These are phyloP conservation scores for Pilophorus perplexus DNA, from an alignment of 2,888 invertebrate genomes.

Conservation along the genomic window DNA sequence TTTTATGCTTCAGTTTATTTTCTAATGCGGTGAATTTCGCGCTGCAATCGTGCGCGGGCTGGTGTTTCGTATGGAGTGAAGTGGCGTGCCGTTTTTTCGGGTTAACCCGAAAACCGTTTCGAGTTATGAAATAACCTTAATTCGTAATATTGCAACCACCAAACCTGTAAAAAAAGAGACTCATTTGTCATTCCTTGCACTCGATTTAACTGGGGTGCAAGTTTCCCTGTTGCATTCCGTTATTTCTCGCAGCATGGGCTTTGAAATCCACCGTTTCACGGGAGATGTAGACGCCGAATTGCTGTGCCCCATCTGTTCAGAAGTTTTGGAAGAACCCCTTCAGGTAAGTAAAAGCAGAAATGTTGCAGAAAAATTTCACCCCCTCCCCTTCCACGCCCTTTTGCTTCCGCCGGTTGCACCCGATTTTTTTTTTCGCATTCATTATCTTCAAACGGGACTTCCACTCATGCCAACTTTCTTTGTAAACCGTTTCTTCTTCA, in stretches of 20 bases:
- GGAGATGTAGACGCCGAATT: constrained; percentile 96
- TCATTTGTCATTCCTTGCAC: constrained; percentile 28
- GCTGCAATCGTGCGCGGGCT: neutral
- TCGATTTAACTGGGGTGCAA: constrained; percentile 2
- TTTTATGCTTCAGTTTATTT: neutral
- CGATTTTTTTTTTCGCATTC: constrained; percentile 34
- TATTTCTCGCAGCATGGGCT: constrained; percentile 68
- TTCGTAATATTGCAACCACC: no score
- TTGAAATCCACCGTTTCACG: constrained; percentile 89
- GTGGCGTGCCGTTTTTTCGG: neutral
- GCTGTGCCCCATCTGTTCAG: constrained; percentile 93
- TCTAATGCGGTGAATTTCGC: neutral
- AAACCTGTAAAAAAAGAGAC: neutral
- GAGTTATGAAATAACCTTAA: neutral
- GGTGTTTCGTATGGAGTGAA: neutral
- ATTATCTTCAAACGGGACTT: constrained; percentile 31
- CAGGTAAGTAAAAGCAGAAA: constrained; percentile 78
- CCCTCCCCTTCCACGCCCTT: constrained; percentile 6
- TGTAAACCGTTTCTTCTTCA: neutral
- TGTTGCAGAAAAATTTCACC: constrained; percentile 35
- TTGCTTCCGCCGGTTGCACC: constrained; percentile 15
- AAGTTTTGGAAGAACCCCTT: constrained; percentile 89
- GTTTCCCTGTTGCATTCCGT: constrained; percentile 29
- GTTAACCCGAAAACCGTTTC: neutral
- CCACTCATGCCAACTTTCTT: constrained; percentile 20